Evolutionary conservation across 2,797 vertebrate species (phyloP).

Genomic region (Kryptolebias ocellatus): DNA sequence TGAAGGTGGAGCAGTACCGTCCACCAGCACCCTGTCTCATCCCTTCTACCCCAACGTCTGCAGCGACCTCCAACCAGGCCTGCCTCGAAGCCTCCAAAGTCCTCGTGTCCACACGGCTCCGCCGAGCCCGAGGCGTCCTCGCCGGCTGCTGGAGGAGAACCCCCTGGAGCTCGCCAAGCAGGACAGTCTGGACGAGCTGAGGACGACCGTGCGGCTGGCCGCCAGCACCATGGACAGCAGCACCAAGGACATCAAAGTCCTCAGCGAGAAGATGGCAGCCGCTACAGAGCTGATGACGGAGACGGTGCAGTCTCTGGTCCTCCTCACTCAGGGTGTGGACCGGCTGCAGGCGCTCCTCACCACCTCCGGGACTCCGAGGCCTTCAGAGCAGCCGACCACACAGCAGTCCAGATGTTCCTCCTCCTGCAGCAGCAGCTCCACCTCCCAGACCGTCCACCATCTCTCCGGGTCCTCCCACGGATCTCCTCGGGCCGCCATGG

Average conservation of each 20-base stretch:
- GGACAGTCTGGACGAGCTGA: constrained; percentile 75
- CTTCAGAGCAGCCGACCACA: constrained; percentile 16
- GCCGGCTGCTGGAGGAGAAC: constrained; percentile 8
- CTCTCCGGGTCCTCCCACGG: constrained; percentile 29
- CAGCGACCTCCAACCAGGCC: constrained; percentile 22
- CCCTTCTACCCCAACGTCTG: constrained; percentile 33
- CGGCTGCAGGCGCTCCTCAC: constrained; percentile 66
- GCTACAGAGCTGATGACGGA: constrained; percentile 71
- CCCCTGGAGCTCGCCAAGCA: constrained; percentile 60
- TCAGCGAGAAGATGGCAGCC: constrained; percentile 71
- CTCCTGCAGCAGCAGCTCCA: constrained; percentile 53
- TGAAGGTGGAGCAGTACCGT: constrained; percentile 6
- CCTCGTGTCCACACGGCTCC: constrained; percentile 63
- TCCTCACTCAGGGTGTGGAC: constrained; percentile 73
- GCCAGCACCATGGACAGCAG: constrained; percentile 74
- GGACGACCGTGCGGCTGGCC: constrained; percentile 63
- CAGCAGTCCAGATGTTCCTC: constrained; percentile 48
- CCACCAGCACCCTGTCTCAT: constrained; percentile 1
- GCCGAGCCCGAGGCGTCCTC: constrained; percentile 67
- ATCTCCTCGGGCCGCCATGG: constrained; percentile 24
- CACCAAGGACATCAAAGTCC: constrained; percentile 69
- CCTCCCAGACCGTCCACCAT: constrained; percentile 38
- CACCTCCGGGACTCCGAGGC: constrained; percentile 13
- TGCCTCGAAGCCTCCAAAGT: constrained; percentile 17
- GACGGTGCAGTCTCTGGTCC: constrained; percentile 67